A percentile compares a stretch with the other conserved stretches of the same genome.
Evolutionary conservation across 2,113 vertebrate genomes (phyloP).

Genomic region (Vombatus ursinus): DNA sequence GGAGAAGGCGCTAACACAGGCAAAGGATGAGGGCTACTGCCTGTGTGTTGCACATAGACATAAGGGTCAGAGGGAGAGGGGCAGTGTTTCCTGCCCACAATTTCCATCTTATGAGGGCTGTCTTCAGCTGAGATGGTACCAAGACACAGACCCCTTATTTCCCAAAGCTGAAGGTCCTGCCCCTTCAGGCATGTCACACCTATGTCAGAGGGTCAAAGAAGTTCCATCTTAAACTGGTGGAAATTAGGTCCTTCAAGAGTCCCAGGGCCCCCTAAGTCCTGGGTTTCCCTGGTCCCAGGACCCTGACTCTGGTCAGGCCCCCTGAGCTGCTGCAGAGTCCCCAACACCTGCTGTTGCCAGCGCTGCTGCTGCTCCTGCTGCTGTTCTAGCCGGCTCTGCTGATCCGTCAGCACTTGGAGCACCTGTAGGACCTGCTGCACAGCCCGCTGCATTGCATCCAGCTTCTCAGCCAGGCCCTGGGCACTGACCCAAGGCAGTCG

Average conservation of each 20-base stretch:
- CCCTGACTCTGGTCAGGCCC: constrained; percentile 50
- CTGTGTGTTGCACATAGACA: background rate
- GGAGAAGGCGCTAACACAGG: background rate
- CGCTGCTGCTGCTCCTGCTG: constrained; percentile 89
- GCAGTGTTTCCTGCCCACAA: background rate
- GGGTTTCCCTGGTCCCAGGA: background rate
- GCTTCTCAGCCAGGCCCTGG: constrained; percentile 75
- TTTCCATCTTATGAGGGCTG: background rate
- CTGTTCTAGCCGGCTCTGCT: constrained; percentile 84
- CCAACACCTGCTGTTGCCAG: constrained; percentile 89
- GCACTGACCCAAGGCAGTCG: constrained; percentile 56
- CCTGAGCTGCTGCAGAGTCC: constrained; percentile 86
- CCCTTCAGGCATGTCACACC: background rate
- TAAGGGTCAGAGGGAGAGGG: background rate
- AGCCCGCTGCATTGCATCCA: constrained; percentile 84
- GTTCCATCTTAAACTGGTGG: constrained; percentile 80
- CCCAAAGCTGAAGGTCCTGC: background rate
- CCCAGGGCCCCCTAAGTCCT: background rate
- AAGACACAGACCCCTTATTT: background rate
- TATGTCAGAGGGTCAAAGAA: constrained; percentile 62
- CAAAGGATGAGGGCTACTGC: background rate
- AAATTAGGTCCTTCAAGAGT: constrained; percentile 78
- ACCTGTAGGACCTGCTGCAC: constrained; percentile 84
- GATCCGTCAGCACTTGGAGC: constrained; percentile 84
- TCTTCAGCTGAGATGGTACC: background rate